Evolutionary conservation across 2,888 invertebrate genomes (phyloP), one percentile per base, ranked within the genome.

Genomic region (Scaeva pyrastri): DNA sequence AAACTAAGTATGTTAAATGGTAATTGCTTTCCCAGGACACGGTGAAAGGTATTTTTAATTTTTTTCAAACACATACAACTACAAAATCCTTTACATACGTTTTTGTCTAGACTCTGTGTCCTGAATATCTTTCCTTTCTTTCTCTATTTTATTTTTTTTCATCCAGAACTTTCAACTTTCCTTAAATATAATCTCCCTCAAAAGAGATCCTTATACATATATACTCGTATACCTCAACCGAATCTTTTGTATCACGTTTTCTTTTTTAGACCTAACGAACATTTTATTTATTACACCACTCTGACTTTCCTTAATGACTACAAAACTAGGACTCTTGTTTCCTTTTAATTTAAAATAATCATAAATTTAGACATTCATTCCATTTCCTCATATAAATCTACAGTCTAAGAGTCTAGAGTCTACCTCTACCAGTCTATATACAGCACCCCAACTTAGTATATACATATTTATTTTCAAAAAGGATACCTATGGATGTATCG

Each of bases 291-390:
- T 86, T 82, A 82, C 82, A 70, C 81, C 73, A 60, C 36, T 60
- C 77, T 78, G 64, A 73, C 39, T 50, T 45, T 50, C 56, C 70
- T 68, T 82, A 86, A 86, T 86, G 86, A 86, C 82, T 78, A 68
- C 73, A 86, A 82, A 82, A 73, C 82, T 31, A 78, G 77, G 86
- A 66, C 64, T 64, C 86, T 82, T 78, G 86, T 91, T 91, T 91
- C 91, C 90, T 91, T 91, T 91, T 91, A 91, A 91, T 91, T 91
- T 91, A 91, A 91, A 91, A 91, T 91, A 91, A 90, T 91, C 91
- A 91, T 91, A 91, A 91, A 91, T 91, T 91, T 90, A 89, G 89
- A 90, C 90, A 91, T 90, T 91, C 91, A 91, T 91, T 90, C 89
- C 91, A 91, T 82, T 86, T 77, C 77, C 82, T 82, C 75, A 64